A percentile compares a stretch with the other conserved stretches of the same genome.
Evolutionary conservation across 2,888 invertebrate species (phyloP).

Genomic region (Oscheius sp.): DNA sequence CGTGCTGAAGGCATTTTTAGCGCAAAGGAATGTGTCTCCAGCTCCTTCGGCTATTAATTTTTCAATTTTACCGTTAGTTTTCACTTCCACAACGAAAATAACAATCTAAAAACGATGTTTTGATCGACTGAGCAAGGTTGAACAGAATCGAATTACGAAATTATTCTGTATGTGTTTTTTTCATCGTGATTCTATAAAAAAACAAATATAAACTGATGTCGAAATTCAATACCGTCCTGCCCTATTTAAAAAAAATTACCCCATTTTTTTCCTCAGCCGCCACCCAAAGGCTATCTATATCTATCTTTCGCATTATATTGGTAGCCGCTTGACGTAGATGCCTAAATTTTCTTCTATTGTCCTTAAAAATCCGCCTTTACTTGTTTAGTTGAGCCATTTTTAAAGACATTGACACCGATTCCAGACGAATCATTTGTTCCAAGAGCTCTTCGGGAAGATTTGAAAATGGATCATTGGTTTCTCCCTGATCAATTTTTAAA

Average conservation of each 20-base stretch:
- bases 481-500: background rate
- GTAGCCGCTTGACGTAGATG: background rate
- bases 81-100: conserved; percentile 12
- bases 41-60: background rate
- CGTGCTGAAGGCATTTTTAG: conserved; percentile 9
- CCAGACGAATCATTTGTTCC: background rate
- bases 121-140: too few relatives aligned
- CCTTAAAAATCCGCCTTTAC: background rate
- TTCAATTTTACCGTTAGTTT: conserved; percentile 8
- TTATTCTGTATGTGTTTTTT: too few relatives aligned
- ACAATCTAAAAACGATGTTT: background rate
- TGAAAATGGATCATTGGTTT: background rate
- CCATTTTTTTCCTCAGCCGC: conserved; percentile 9
- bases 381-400: conserved; percentile 13
- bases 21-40: conserved; percentile 1
- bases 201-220: too few relatives aligned
- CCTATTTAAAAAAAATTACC: background rate
- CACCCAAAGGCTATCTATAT: conserved; percentile 10
- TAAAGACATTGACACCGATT: conserved; percentile 6
- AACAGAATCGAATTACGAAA: background rate
- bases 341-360: background rate
- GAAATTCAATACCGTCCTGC: too few relatives aligned
- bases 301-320: conserved; percentile 8
- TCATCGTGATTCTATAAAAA: too few relatives aligned
- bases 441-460: background rate